Base-by-base conservation (phyloP, 2,888 invertebrate species). In the Antheraea assamensis region DNA sequence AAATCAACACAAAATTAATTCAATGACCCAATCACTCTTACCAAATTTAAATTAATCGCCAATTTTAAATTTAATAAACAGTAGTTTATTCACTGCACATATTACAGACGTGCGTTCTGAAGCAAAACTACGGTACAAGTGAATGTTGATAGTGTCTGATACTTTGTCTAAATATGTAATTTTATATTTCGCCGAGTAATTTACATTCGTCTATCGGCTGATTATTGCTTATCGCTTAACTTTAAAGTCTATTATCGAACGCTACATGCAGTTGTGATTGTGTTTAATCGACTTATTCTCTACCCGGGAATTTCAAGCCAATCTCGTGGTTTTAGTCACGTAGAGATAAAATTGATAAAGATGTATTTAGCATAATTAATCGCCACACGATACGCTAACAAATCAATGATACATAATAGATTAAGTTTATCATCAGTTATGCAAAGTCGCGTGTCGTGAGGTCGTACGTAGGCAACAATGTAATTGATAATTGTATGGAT, bases 271-370 rank as follows among this genome's bases (percentile, higher is more conserved):
- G 10, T n/a, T n/a, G 35, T 4, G 17, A 7, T 35, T 8, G 68
- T 21, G n/a, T n/a, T n/a, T 68, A 35, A 68, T 35, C 35, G 13
- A 8, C 2, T 2, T 30, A 64, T 10, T 4, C 24, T 61, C 5
- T 61, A 15, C 61, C 2, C 21, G 35, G 1, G 35, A 35, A 68
- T 35, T 35, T 35, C 21, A 35, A 35, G 55, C 61, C 61, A 78
- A 79, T 88, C 86, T 81, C 85, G 85, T 88, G 87, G 74, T 71
- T 72, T 77, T 72, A 71, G 89, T 90, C 90, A 90, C 90, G 90
- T 90, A 90, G 73, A 81, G 89, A 89, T 89, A 87, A 87, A 17
- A 47, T 49, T 58, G 88, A 89, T 89, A 88, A 84, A 27, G 49
- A 68, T 35, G 77, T 76, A 78, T 79, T 79, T 77, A 73, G 47